Evolutionary conservation across 1,140 invertebrate species (phyloP), one percentile per base, ranked within the genome.

Genomic region (Drosophila lini): DNA sequence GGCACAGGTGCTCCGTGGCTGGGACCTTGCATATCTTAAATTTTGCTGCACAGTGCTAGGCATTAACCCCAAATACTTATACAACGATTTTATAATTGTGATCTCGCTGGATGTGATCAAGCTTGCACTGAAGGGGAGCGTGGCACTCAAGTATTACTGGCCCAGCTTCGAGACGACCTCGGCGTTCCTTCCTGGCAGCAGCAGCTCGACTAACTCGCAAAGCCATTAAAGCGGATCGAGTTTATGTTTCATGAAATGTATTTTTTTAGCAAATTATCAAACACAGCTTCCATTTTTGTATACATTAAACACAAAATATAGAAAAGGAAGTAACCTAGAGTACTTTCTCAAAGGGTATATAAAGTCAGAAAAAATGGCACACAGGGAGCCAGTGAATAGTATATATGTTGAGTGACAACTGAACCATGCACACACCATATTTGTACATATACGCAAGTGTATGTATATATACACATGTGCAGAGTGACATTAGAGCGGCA

Each of bases 401-500:
- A 42, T 57, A 22, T 16, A 69, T 38, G 16, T 44, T 15, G 74
- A 53, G 61, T 42, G 38, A 74, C 74, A 78, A 68, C 61, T 58
- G 48, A 76, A 48, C 42, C 48, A 4, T 34, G 28, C 25, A 48
- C 22, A 64, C 19, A 41, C 62, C 25, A 25, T n/a, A 9, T 28
- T 28, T 28, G 25, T 38, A 25, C 8, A 11, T 28, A 42, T 15
- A 31, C 7, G 13, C 15, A 15, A 7, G 16, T 8, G 31, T 15
- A 31, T 8, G 31, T 15, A 31, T 28, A 10, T 19, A 5, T 25
- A 16, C 47, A 16, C 9, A 50, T 36, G 55, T 58, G 45, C 47
- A 52, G 9, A 16, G 55, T 59, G 69, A 71, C 65, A 71, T 71
- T 50, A 53, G 50, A 52, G 60, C n/a, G 38, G 45, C 53, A 77